These are phyloP conservation scores for Orthonyx spaldingii DNA, from an alignment of 2,113 vertebrate species.

Conservation along the genomic window DNA sequence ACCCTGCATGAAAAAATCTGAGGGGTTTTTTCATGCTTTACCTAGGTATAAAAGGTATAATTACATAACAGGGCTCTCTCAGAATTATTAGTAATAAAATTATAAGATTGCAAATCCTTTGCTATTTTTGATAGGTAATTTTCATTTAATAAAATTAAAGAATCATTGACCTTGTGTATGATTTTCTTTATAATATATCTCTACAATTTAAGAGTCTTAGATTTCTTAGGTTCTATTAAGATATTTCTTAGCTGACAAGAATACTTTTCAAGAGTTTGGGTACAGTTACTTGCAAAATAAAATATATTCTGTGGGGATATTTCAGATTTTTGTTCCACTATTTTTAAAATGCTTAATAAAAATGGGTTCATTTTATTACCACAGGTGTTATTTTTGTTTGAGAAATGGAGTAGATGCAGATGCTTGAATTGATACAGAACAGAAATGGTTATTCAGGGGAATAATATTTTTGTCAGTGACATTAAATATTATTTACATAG, in stretches of 20 bases:
- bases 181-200: background rate
- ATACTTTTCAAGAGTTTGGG: background rate
- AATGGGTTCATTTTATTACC: background rate
- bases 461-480: background rate
- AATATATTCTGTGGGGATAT: background rate
- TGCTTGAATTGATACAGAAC: background rate
- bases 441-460: background rate
- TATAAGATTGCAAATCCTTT: background rate
- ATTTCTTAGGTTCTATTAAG: background rate
- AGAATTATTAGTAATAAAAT: background rate
- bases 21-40: rapidly evolving
- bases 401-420: background rate
- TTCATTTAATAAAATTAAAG: background rate
- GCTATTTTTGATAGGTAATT: background rate
- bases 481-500: background rate
- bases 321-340: background rate
- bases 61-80: background rate
- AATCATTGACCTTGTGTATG: background rate
- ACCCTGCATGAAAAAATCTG: background rate
- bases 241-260: background rate
- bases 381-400: background rate
- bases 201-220: background rate
- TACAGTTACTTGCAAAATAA: background rate
- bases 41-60: background rate
- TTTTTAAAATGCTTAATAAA: background rate